A percentile compares a stretch with the other conserved stretches of the same genome.
These are phyloP conservation scores for Lonchura striata DNA, from an alignment of 2,113 vertebrate genomes.

Conservation along the genomic window DNA sequence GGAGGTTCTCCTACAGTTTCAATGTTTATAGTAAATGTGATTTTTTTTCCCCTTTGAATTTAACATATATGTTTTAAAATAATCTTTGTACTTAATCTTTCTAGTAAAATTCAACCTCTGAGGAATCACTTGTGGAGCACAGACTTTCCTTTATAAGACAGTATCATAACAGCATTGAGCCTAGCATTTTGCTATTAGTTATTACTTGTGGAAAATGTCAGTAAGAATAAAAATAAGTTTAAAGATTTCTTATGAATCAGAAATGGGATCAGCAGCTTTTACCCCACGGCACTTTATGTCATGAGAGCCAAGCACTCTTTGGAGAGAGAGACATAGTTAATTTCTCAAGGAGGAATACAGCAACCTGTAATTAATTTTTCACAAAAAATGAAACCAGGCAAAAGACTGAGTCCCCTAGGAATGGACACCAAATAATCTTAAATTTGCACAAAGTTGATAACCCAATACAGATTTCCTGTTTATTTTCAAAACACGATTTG, in stretches of 20 bases:
- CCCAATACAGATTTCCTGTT: neutral
- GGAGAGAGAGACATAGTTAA: slow-evolving; percentile 37
- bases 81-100: neutral
- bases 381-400: slow-evolving; percentile 20
- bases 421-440: neutral
- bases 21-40: neutral
- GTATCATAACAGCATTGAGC: neutral
- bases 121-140: neutral
- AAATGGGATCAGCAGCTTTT: slow-evolving; percentile 38
- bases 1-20: neutral
- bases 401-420: neutral
- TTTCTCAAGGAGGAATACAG: slow-evolving; percentile 28
- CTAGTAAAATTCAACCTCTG: neutral
- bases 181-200: neutral
- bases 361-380: slow-evolving; percentile 54
- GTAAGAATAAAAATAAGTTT: neutral
- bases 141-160: neutral
- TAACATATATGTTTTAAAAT: neutral
- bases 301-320: slow-evolving; percentile 23
- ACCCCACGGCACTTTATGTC: slow-evolving; percentile 10
- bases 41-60: neutral
- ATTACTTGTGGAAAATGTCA: neutral
- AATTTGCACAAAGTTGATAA: neutral
- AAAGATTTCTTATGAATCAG: neutral
- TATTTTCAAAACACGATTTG: neutral